Conservation (phyloP, 1,140 invertebrate species). For the Patella vulgata region DNA sequence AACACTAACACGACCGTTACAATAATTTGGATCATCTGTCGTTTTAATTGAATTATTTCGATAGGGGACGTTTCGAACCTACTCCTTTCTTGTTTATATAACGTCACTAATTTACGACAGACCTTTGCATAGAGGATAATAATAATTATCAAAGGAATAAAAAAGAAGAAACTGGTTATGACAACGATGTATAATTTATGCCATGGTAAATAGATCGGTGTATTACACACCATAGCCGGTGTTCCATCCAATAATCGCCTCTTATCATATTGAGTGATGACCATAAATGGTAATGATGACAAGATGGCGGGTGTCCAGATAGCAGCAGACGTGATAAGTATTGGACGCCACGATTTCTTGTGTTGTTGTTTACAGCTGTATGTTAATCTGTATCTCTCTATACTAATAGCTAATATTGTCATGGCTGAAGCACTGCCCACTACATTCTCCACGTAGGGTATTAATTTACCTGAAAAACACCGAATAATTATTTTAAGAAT, state of each 20-base stretch:
- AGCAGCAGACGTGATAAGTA: slow-evolving; percentile 23
- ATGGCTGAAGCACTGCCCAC: slow-evolving; percentile 93
- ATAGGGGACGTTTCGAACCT: slow-evolving; percentile 24
- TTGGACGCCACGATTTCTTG: slow-evolving; percentile 5
- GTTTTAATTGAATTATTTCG: slow-evolving; percentile 29
- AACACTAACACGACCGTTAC: slow-evolving; percentile 44
- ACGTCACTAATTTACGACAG: slow-evolving; percentile 19
- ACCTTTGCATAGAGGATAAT: slow-evolving; percentile 31
- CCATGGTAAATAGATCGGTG: slow-evolving; percentile 22
- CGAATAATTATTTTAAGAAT: too few relatives aligned
- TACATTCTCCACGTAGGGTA: slow-evolving; percentile 91
- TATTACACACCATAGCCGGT: slow-evolving; percentile 22
- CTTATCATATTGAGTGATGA: slow-evolving; percentile 24
- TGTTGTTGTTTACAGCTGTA: slow-evolving; percentile 81
- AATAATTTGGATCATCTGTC: slow-evolving; percentile 44
- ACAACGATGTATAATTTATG: slow-evolving; percentile 30
- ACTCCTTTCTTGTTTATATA: slow-evolving; percentile 24
- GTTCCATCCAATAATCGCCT: slow-evolving; percentile 23
- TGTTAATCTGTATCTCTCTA: slow-evolving; percentile 95
- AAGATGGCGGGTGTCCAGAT: slow-evolving; percentile 32
- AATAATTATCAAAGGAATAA: slow-evolving; percentile 36
- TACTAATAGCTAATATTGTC: slow-evolving; percentile 87
- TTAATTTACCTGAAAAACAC: slow-evolving; percentile 71
- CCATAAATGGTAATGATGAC: slow-evolving; percentile 25
- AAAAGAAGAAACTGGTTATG: slow-evolving; percentile 28